Evolutionary conservation across 2,888 invertebrate genomes (phyloP).

Genomic region (Corbicula japonica): DNA sequence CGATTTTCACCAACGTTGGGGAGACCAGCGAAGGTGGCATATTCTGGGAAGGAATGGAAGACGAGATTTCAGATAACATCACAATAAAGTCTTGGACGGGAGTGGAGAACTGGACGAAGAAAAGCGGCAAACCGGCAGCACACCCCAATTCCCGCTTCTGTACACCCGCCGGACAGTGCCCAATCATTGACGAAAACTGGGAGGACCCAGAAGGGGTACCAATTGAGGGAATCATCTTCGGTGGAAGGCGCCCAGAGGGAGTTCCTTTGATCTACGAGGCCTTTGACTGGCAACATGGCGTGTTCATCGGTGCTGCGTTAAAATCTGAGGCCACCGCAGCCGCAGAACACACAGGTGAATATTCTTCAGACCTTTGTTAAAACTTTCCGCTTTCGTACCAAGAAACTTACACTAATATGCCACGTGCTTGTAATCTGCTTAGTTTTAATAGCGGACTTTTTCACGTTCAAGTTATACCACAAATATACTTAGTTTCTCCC

Average conservation of each 20-base stretch:
- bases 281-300: slow-evolving; percentile 97
- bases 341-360: slow-evolving; percentile 92
- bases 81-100: slow-evolving; percentile 85
- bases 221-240: slow-evolving; percentile 98
- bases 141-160: slow-evolving; percentile 99
- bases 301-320: slow-evolving; percentile 97
- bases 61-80: slow-evolving; percentile 87
- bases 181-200: slow-evolving; percentile 97
- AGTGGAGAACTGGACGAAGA: slow-evolving; percentile 86
- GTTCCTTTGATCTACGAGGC: slow-evolving; percentile 98
- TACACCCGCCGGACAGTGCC: slow-evolving; percentile 97
- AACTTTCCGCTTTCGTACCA: no score
- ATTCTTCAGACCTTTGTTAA: neutral
- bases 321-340: slow-evolving; percentile 99
- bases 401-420: no score
- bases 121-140: slow-evolving; percentile 91
- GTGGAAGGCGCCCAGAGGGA: slow-evolving; percentile 96
- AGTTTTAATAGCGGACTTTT: no score
- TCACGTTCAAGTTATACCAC: no score
- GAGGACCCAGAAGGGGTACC: slow-evolving; percentile 97
- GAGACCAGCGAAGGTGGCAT: slow-evolving; percentile 98
- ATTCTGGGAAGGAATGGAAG: slow-evolving; percentile 99
- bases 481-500: no score
- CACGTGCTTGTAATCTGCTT: no score
- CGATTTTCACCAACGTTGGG: slow-evolving; percentile 99